Base-by-base conservation (phyloP, 2,888 invertebrate species). In the Hetaerina titia region DNA sequence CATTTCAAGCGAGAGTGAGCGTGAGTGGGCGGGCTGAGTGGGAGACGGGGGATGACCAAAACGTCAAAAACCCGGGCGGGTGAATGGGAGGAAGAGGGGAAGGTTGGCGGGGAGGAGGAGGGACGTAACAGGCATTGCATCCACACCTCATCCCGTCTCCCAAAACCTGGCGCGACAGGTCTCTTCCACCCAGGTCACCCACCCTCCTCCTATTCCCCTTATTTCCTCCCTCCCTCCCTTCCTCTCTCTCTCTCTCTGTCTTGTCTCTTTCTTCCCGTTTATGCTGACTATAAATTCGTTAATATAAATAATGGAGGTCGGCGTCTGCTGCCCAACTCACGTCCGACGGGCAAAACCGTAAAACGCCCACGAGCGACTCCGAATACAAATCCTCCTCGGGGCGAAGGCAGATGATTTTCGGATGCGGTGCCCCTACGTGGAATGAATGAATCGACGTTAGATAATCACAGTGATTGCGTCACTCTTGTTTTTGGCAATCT, bases 331-430 rank as follows among this genome's bases (percentile, higher is more conserved):
- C 81, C 31, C 22, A 81, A 81, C 81, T 81, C 81, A 81, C 81
- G 81, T 81, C 81, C 81, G 81, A 81, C 81, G 31, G n/a, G 25
- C 81, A 8, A 81, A 81, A 81, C 81, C n/a, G 81, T 81, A 81
- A 81, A 81, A 81, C 81, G 81, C 81, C 81, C 81, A 81, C 81
- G 31, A 81, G 31, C 81, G 22, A 15, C 25, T 31, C 25, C 31
- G 81, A 81, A 81, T 81, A 81, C 81, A 81, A 81, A 81, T 81
- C 81, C 31, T 81, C 81, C 25, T 4, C 13, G 81, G 81, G n/a
- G 45, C 11, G 9, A 25, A 31, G 81, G 31, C 31, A 31, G 81
- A 81, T 81, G 81, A 81, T 81, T 81, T 81, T 81, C 81, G 81
- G 22, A 81, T 81, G 81, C 81, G 25, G 81, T 13, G 31, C 81